Evolutionary conservation across 64 coral and sea anemone genomes (phyloP), one percentile per base, ranked within the genome.

Genomic region (Orbicella faveolata): DNA sequence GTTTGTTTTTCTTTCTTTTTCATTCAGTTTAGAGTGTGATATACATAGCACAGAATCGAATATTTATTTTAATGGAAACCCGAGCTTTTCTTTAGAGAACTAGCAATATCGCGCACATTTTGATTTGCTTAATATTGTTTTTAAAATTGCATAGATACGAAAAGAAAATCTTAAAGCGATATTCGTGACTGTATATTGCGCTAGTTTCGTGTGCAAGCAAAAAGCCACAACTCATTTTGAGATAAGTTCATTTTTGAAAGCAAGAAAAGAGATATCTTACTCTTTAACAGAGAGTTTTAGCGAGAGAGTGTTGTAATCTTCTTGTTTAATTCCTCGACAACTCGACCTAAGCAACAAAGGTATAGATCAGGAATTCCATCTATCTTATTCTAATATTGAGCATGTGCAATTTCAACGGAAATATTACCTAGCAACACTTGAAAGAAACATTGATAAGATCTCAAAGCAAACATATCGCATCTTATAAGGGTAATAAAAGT

Each of bases 141-240:
- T 79, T 1, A 54, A 61, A 79, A 52, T 79, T 79, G 52, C 52
- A 79, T 79, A 52, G 48, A 79, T 79, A 79, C 77, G 48, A 79
- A 59, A 33, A 11, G 19, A 79, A 79, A 54, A 26, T 79, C 6
- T 55, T 7, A 53, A 15, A 9, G 37, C 75, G 20, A 78, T 78
- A 78, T 78, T 11, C 11, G 19, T 52, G 2, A 0, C 44, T 48
- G 15, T 52, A 78, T 78, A 78, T 78, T 78, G 75, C 9, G 17
- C 44, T 19, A 78, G 37, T 78, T 44, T 52, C 17, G 75, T 23
- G 37, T 39, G 20, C 1, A 78, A 11, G 16, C 55, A 59, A 59
- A 59, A 59, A 48, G 5, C 0, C 51, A 7, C 2, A 9, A 2
- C 1, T 25, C 23, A 61, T 25, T 20, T 33, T 34, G 21, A 3